phyloP scores from a whole-genome alignment of 1,140 invertebrate species.

The Saxidomus purpurata region DNA sequence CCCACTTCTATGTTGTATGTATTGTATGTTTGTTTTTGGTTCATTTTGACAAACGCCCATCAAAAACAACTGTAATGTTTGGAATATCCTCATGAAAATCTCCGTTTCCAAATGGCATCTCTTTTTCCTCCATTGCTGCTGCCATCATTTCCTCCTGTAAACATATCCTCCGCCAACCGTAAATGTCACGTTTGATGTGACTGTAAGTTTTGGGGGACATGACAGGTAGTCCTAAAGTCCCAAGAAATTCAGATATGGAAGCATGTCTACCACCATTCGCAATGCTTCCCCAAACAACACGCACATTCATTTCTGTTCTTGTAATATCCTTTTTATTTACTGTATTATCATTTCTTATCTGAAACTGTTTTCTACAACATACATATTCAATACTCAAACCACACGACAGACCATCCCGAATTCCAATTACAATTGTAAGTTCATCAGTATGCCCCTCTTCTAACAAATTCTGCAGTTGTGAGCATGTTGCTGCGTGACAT shows the following conservation, averaged over 20 bases:
- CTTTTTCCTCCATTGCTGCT: conserved; percentile 50
- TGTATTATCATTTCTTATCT: too few species aligned
- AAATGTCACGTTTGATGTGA: conserved; percentile 15
- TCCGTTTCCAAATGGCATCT: conserved; percentile 34
- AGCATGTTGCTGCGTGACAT: too few species aligned
- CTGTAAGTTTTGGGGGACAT: neutral
- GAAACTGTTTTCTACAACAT: too few species aligned
- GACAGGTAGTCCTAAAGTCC: neutral
- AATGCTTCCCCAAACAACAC: conserved; percentile 56
- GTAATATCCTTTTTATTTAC: too few species aligned
- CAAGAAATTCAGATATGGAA: conserved; percentile 3
- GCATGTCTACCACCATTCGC: conserved; percentile 29
- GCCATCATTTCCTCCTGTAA: conserved; percentile 36
- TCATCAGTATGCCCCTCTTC: too few species aligned
- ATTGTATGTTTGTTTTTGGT: conserved; percentile 59
- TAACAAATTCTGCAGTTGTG: too few species aligned
- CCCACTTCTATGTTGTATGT: conserved; percentile 79
- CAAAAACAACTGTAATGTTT: conserved; percentile 57
- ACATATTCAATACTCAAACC: too few species aligned
- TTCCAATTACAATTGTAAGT: too few species aligned
- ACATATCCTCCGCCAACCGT: conserved; percentile 33
- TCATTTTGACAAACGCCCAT: conserved; percentile 61
- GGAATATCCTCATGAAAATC: conserved; percentile 54
- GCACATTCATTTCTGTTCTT: conserved; percentile 34
- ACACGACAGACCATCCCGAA: too few species aligned